Conservation (phyloP, 2,888 invertebrate genomes). For the Diaprepes abbreviatus region DNA sequence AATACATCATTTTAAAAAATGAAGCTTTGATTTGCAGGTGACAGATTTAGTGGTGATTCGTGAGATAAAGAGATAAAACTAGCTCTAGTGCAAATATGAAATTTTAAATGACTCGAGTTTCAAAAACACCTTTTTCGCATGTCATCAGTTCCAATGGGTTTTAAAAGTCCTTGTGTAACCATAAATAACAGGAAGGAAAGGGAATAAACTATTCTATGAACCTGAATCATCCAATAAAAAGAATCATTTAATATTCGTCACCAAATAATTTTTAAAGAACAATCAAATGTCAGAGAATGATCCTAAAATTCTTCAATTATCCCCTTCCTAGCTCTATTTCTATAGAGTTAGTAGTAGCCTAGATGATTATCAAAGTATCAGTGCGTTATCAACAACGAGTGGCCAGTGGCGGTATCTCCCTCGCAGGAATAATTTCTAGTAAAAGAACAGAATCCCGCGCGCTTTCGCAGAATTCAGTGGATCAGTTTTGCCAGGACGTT, state of each 20-base stretch:
- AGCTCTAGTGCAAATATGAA: no score
- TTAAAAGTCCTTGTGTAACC: no score
- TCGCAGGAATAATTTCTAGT: conserved; percentile 21
- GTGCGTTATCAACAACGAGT: conserved; percentile 26
- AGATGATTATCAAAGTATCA: conserved; percentile 14
- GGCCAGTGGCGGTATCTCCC: conserved; percentile 14
- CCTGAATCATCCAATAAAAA: conserved; percentile 21
- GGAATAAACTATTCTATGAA: conserved; percentile 12
- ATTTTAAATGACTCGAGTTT: no score
- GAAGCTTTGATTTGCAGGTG: no score
- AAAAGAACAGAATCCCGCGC: conserved; percentile 17
- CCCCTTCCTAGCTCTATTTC: conserved; percentile 32
- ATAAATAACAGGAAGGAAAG: not conserved
- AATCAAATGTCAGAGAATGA: conserved; percentile 27
- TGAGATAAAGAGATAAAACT: no score
- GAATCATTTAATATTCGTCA: conserved; percentile 16
- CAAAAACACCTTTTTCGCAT: no score
- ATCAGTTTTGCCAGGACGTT: conserved; percentile 17
- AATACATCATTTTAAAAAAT: no score
- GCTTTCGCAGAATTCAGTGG: conserved; percentile 7
- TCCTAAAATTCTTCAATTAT: conserved; percentile 28
- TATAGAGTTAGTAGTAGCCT: conserved; percentile 20
- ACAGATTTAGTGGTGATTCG: no score
- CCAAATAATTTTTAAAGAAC: conserved; percentile 25
- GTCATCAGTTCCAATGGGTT: no score